phyloP scores from a whole-genome alignment of 2,113 vertebrate species.

The Callospermophilus lateralis region DNA sequence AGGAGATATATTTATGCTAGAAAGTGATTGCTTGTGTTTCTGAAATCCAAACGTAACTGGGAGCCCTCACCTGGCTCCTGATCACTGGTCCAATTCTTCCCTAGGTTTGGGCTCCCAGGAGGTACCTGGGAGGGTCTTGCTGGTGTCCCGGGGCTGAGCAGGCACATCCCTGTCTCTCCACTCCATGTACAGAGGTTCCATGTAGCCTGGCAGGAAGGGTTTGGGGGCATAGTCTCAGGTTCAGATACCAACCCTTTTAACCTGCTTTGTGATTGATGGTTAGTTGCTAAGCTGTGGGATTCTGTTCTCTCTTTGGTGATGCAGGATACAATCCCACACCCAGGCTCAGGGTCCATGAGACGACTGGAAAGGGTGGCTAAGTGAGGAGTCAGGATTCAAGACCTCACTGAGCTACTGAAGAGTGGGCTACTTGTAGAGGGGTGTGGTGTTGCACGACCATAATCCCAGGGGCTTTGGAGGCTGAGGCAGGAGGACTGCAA shows the following conservation, averaged over 20 bases:
- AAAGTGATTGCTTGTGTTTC: neutral
- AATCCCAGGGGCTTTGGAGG: too few relatives aligned
- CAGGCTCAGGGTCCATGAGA: neutral
- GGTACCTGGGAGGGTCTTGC: neutral
- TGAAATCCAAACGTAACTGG: neutral
- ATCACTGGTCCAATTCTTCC: neutral
- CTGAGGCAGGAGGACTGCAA: too few relatives aligned
- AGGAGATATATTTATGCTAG: neutral
- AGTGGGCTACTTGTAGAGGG: too few relatives aligned
- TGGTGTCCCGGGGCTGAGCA: neutral
- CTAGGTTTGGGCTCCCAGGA: too few relatives aligned
- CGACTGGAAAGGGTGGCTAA: too few relatives aligned
- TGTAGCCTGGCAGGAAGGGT: neutral
- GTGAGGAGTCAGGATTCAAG: neutral
- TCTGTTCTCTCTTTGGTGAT: neutral
- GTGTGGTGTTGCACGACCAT: too few relatives aligned
- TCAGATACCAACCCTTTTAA: neutral
- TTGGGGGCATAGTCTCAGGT: neutral
- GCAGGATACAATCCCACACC: neutral
- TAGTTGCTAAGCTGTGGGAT: neutral
- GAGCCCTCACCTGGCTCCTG: neutral
- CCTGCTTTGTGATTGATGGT: neutral
- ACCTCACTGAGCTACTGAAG: too few relatives aligned
- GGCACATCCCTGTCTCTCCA: fast-evolving
- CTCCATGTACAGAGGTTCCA: neutral